A percentile compares a stretch with the other conserved stretches of the same genome.
phyloP scores from a whole-genome alignment of 2,797 vertebrate species.

The Poeciliopsis presidionis region DNA sequence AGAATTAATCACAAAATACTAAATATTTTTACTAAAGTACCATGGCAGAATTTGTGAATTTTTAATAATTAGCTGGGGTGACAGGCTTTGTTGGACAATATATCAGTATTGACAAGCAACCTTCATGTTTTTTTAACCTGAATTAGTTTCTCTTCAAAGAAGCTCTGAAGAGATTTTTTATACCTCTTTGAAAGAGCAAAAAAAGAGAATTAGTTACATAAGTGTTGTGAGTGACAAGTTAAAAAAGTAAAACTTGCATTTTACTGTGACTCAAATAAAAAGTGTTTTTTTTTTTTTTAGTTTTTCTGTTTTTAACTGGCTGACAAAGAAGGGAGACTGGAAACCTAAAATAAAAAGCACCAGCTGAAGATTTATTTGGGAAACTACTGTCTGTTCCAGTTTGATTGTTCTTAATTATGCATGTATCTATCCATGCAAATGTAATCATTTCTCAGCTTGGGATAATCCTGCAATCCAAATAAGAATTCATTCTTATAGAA shows the following conservation, averaged over 20 bases:
- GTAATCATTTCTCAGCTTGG: conserved; percentile 15
- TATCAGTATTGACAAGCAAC: conserved; percentile 55
- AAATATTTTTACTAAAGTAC: not conserved
- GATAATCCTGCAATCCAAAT: conserved; percentile 21
- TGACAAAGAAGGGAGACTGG: conserved; percentile 8
- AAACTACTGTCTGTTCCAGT: conserved; percentile 2
- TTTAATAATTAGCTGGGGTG: conserved; percentile 53
- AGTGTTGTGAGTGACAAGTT: conserved; percentile 45
- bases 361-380: not conserved
- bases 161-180: conserved; percentile 41
- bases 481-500: conserved; percentile 25
- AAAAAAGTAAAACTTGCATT: conserved; percentile 23
- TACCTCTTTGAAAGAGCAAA: conserved; percentile 76
- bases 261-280: conserved; percentile 14
- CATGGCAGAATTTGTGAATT: conserved; percentile 24
- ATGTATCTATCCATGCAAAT: conserved; percentile 16
- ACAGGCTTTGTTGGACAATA: conserved; percentile 54
- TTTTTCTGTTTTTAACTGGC: not conserved
- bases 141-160: conserved; percentile 69
- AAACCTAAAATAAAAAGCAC: conserved; percentile 18
- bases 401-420: not conserved
- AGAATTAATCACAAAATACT: not conserved
- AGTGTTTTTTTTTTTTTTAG: too few species aligned
- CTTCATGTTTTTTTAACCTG: conserved; percentile 74
- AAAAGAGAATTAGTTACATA: conserved; percentile 53